Base-by-base conservation (phyloP, 2,113 vertebrate species). In the Mixornis gularis region DNA sequence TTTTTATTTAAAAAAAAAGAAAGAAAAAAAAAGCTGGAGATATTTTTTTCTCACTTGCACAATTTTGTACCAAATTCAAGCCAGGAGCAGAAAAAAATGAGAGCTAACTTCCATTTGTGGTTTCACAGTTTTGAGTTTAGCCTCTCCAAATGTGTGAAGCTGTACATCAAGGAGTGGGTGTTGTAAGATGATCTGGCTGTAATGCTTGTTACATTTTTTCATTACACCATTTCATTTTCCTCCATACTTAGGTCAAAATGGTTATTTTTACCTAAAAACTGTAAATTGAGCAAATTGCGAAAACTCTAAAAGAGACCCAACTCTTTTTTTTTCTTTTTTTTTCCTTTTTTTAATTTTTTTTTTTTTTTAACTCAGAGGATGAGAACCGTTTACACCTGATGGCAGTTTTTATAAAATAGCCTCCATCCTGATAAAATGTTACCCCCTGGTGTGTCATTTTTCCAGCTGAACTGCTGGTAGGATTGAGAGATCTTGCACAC, bases 371-470 rank as follows among this genome's bases (percentile, higher is more conserved):
- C 88, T 94, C 44, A 13, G 91, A 71, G 85, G 74, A 91, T 93
- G 44, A 79, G 91, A 95, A 64, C 83, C 62, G 89, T 92, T 97
- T 95, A 95, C 94, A 97, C 91, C 91, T 97, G 94, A 87, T 89
- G 86, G 91, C 94, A 89, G 87, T 91, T 96, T 96, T 95, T 97
- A 95, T 95, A 95, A 96, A 95, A 97, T 91, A 96, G 95, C 85
- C 88, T 96, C 96, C 95, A 91, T 97, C 91, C 90, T 93, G 92
- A 95, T 96, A 97, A 97, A 97, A 96, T 97, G 95, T 95, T 95
- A 96, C 93, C 95, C 95, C 94, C 92, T 66, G 51, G 88, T 95
- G 96, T 93, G 91, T 81, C 80, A 58, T 96, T 96, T 97, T 95
- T 95, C 95, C 95, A 95, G 52, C 85, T 90, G 78, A 97, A 77